A percentile compares a stretch with the other conserved stretches of the same genome.
These are phyloP conservation scores for Meloidogyne floridensis DNA, from an alignment of 1,140 invertebrate species.

Conservation along the genomic window DNA sequence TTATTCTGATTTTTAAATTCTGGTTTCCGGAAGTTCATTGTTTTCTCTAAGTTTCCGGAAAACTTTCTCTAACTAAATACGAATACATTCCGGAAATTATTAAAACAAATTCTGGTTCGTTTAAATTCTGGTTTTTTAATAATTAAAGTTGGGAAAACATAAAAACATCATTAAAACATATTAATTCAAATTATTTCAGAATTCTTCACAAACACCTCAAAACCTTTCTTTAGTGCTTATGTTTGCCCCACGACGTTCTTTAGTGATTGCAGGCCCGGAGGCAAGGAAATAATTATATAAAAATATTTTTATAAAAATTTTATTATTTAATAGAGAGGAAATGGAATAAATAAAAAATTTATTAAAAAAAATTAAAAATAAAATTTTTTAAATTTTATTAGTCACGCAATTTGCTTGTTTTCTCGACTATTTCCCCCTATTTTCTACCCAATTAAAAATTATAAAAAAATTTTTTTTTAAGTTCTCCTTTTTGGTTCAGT, in stretches of 20 bases:
- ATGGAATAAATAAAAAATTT: too few species aligned
- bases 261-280: neutral
- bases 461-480: conserved; percentile 17
- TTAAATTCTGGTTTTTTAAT: too few species aligned
- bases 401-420: conserved; percentile 8
- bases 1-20: too few species aligned
- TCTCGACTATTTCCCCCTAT: neutral
- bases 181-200: neutral
- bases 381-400: neutral
- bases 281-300: neutral
- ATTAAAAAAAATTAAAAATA: neutral
- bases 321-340: neutral
- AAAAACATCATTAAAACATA: neutral
- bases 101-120: too few species aligned
- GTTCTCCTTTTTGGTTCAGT: conserved; percentile 36
- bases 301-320: neutral
- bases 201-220: conserved; percentile 8
- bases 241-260: conserved; percentile 17
- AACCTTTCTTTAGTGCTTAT: conserved; percentile 30
- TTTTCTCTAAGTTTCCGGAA: too few species aligned
- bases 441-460: conserved; percentile 21
- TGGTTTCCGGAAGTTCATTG: too few species aligned
- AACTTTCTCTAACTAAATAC: too few species aligned
- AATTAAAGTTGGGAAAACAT: neutral
- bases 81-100: too few species aligned